Evolutionary conservation across 2,888 invertebrate genomes (phyloP), one percentile per base, ranked within the genome.

Genomic region (Ochlodes sylvanus): DNA sequence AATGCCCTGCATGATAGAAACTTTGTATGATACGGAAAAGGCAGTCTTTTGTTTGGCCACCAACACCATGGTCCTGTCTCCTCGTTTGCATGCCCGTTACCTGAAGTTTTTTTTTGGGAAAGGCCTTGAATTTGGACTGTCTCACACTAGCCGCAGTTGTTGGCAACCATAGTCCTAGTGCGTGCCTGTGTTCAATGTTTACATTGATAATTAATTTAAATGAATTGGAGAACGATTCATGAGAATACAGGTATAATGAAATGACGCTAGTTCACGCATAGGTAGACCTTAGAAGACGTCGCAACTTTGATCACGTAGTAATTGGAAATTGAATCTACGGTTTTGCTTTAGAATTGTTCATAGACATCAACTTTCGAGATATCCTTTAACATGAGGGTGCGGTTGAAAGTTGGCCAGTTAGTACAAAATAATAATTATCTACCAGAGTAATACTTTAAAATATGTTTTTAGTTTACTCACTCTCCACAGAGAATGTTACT

Each of bases 201-300:
- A 75, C 76, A 77, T 77, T 71, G 65, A 67, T 76, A 71, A 72
- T 72, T 77, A 74, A 76, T 77, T 74, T 69, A 68, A 77, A 77
- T 80, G 77, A 77, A 78, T 77, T 77, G 75, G 65, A 73, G 76
- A 75, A 76, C 74, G 75, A 75, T 69, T 71, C 73, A 77, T 77
- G 77, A 72, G 78, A 77, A 77, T 47, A 42, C 62, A 62, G 52
- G 27, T 27, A 56, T n/a, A 14, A 56, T 42, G n/a, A 41, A 62
- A 67, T 62, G 64, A 64, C 42, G 47, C 52, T 58, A 52, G 10
- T 56, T 66, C 65, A 65, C 54, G 68, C 61, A 56, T 14, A n/a
- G n/a, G n/a, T n/a, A n/a, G 65, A 34, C 41, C 38, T 50, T 19
- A 10, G 27, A 27, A 6, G 38, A 3, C 38, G 12, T 3, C 12